Percentiles rank a stretch among this genome's conserved stretches.
Conservation (phyloP, 2,888 invertebrate species). For the Diaphora mendica region DNA sequence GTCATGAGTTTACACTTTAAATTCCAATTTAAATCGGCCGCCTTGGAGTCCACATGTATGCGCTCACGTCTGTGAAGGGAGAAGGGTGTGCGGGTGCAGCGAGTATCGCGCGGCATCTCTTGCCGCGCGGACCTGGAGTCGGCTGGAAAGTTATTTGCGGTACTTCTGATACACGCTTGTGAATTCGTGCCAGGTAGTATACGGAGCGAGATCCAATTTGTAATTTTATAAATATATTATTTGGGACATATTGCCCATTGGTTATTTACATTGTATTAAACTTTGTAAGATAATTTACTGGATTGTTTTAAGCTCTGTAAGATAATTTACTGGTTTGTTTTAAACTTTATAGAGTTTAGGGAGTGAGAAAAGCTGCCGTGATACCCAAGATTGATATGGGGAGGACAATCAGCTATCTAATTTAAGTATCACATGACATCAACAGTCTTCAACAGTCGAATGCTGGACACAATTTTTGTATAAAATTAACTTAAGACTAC, state of each 20-base stretch:
- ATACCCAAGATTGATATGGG: not conserved
- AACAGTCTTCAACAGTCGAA: too few relatives aligned
- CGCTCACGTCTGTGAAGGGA: not conserved
- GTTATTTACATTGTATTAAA: not conserved
- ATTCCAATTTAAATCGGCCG: constrained; percentile 9
- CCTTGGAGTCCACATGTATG: not conserved
- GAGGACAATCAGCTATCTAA: not conserved
- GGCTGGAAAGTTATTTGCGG: constrained; percentile 20
- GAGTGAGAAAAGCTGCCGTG: not conserved
- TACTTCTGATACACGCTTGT: constrained; percentile 11
- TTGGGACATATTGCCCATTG: not conserved
- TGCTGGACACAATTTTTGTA: not conserved
- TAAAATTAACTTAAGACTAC: not conserved
- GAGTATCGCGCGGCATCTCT: not conserved
- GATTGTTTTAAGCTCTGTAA: not conserved
- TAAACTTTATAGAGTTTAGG: not conserved
- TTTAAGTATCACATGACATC: not conserved
- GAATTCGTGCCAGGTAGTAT: constrained; percentile 14
- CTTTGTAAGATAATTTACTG: not conserved
- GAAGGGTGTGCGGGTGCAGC: not conserved
- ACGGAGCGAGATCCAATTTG: constrained; percentile 3
- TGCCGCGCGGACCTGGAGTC: too few relatives aligned
- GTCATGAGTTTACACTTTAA: constrained; percentile 15
- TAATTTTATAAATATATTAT: constrained; percentile 7
- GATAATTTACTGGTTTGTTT: not conserved